Conservation (phyloP, 2,113 vertebrate species). For the Hystrix cristata region DNA sequence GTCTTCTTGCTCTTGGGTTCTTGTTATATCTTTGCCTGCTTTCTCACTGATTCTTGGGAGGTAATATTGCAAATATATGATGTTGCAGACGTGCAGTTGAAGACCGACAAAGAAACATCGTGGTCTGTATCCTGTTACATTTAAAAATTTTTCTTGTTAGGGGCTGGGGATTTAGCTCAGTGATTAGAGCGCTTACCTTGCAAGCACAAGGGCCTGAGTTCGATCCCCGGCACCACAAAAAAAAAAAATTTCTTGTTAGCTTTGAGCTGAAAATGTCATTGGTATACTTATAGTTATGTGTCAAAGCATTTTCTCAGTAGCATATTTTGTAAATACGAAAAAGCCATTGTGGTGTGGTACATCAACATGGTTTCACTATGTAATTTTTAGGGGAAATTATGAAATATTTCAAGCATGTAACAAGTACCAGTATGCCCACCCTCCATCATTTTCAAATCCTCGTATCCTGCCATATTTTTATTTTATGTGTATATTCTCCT, state of each 20-base stretch:
- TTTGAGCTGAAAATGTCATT: constrained; percentile 60
- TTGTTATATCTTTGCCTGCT: constrained; percentile 10
- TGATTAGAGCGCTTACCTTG: too few relatives aligned
- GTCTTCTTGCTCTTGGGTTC: neutral
- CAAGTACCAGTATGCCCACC: neutral
- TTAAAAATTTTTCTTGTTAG: neutral
- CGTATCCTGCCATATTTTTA: constrained; percentile 46
- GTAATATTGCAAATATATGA: constrained; percentile 7
- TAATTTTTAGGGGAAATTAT: constrained; percentile 60
- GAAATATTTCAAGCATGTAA: constrained; percentile 62
- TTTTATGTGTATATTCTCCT: neutral
- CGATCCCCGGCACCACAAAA: too few relatives aligned
- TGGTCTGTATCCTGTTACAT: neutral
- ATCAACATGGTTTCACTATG: neutral
- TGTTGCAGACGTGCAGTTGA: constrained; percentile 24
- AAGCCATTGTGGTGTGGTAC: neutral
- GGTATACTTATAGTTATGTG: constrained; percentile 55
- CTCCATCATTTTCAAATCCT: constrained; percentile 50
- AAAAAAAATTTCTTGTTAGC: too few relatives aligned
- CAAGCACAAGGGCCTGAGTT: too few relatives aligned
- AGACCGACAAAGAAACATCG: constrained; percentile 38
- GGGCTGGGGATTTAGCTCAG: too few relatives aligned
- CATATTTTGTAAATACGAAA: constrained; percentile 69
- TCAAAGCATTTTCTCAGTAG: constrained; percentile 55
- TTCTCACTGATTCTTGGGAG: constrained; percentile 30